These are phyloP conservation scores for Heliothis peltigera DNA, from an alignment of 2,888 invertebrate genomes.

Conservation along the genomic window DNA sequence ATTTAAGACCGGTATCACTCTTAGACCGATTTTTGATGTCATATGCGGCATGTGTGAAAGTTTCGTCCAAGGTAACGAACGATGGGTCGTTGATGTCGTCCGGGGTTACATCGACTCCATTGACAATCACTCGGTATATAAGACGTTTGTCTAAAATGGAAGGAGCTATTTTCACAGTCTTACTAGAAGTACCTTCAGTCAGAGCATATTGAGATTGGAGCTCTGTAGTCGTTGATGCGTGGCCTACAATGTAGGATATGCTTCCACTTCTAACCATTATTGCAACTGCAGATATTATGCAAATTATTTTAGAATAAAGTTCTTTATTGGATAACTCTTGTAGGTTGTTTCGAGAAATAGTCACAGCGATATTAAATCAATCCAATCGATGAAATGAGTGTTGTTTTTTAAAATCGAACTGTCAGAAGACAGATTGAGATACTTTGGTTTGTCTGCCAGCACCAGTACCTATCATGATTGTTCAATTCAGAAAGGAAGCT, in stretches of 20 bases:
- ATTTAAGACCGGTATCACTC: conserved; percentile 70
- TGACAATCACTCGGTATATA: conserved; percentile 69
- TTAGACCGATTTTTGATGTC: conserved; percentile 70
- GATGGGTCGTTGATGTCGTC: conserved; percentile 74
- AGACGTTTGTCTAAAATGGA: conserved; percentile 77
- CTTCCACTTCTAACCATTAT: conserved; percentile 4
- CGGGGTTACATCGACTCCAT: conserved; percentile 77
- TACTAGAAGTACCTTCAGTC: conserved; percentile 8
- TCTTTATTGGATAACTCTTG: no score
- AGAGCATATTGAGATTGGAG: conserved; percentile 10
- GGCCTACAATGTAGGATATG: neutral
- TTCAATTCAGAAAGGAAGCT: no score
- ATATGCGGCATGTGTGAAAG: conserved; percentile 79
- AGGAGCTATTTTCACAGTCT: conserved; percentile 62
- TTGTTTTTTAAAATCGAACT: no score
- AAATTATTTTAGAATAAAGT: neutral
- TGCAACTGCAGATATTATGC: neutral
- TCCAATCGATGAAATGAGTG: no score
- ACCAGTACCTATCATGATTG: no score
- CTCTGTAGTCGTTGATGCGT: neutral
- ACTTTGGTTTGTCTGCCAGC: no score
- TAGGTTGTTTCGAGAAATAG: no score
- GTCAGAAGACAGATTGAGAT: no score
- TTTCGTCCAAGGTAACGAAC: conserved; percentile 78
- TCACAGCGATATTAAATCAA: no score